Evolutionary conservation across 2,113 vertebrate genomes (phyloP), one percentile per base, ranked within the genome.

Genomic region (Nematolebias whitei): DNA sequence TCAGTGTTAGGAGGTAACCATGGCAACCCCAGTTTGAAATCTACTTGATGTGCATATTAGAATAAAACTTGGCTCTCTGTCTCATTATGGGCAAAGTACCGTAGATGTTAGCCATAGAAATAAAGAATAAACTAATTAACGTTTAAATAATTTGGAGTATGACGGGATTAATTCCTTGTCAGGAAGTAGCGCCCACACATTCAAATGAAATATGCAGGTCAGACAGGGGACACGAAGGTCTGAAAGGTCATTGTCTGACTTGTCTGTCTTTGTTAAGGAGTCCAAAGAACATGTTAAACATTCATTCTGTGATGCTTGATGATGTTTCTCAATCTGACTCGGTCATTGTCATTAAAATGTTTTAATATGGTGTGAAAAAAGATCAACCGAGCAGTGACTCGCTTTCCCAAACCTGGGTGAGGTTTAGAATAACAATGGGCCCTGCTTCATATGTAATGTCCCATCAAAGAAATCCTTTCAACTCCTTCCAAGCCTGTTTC

Each of bases 121-220:
- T 1, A 29, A 29, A 7, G 3, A 29, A 4, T 29, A 29, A 29
- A 29, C 26, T 29, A 29, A 10, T 10, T 35, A 35, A n/a, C 10
- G 32, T 2, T 8, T 35, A 35, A 35, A 35, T 35, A 35, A 32
- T 5, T 19, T 11, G 0, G 2, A 38, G 22, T 11, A 2, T 63
- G 41, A 40, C 22, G 2, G 5, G 10, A 47, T 43, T 9, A 22
- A 13, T 45, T 7, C 4, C 2, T 59, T 38, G 4, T 22, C 29
- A 41, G 11, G 73, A 61, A 45, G 26, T 0, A 19, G 16, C 5
- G 15, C 5, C 41, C 51, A 65, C 29, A 67, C 15, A 74, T 80
- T 74, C 39, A 79, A 84, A 85, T 71, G 63, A 64, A 74, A 48
- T 26, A 26, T 71, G 15, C 59, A 59, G 82, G 86, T 84, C 89